Evolutionary conservation across 1,140 invertebrate genomes (phyloP).

Genomic region (Trachelipus rathkii): DNA sequence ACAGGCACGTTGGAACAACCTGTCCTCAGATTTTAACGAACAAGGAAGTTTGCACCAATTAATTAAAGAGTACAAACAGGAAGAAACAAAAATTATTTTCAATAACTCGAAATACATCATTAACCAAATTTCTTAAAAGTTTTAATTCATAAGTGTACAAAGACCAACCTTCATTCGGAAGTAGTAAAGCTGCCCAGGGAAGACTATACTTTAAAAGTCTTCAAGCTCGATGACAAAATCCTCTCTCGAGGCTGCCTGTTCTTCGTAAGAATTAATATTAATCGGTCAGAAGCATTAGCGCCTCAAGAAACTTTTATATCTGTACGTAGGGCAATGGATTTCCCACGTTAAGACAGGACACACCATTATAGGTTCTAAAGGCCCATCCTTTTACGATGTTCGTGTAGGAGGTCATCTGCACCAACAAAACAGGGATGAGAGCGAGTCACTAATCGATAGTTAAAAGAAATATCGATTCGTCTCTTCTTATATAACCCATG

Average conservation of each 20-base stretch:
- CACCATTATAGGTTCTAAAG: constrained; percentile 92
- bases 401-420: constrained; percentile 65
- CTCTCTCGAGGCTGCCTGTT: constrained; percentile 53
- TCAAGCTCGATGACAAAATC: constrained; percentile 60
- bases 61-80: constrained; percentile 23
- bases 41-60: too few relatives aligned
- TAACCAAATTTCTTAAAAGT: constrained; percentile 42
- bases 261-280: constrained; percentile 64
- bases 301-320: constrained; percentile 51
- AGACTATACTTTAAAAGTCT: constrained; percentile 59
- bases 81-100: constrained; percentile 36
- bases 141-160: constrained; percentile 38
- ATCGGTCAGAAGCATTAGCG: constrained; percentile 59
- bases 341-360: constrained; percentile 78
- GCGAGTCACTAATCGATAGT: too few relatives aligned
- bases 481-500: too few relatives aligned
- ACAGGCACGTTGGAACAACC: not conserved
- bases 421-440: too few relatives aligned
- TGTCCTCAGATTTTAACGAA: not conserved
- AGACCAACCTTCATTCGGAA: constrained; percentile 53
- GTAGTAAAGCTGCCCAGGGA: constrained; percentile 66
- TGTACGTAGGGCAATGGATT: constrained; percentile 51
- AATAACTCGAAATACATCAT: not conserved
- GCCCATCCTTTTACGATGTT: constrained; percentile 82
- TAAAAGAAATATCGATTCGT: too few relatives aligned